A percentile compares a stretch with the other conserved stretches of the same genome.
phyloP scores from a whole-genome alignment of 2,888 invertebrate species.

The Loripinus fragilis region DNA sequence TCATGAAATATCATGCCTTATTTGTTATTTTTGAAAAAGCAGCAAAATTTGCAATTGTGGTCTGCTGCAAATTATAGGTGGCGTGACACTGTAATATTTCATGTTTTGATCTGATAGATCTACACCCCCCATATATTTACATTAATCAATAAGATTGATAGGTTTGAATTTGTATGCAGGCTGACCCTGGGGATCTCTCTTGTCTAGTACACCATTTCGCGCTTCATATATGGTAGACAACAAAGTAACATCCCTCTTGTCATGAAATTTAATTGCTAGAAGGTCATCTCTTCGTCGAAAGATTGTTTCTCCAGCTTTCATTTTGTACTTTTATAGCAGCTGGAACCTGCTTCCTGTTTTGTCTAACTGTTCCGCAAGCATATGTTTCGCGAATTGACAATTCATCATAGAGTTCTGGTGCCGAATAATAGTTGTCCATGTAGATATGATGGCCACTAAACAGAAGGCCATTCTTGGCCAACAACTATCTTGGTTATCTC shows the following conservation, averaged over 20 bases:
- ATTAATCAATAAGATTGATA: constrained; percentile 22
- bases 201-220: background rate
- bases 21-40: no score
- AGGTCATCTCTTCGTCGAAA: constrained; percentile 26
- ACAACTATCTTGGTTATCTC: background rate
- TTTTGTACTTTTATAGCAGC: constrained; percentile 12
- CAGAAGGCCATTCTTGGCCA: constrained; percentile 1
- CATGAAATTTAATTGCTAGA: constrained; percentile 31
- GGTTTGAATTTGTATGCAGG: constrained; percentile 36
- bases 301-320: constrained; percentile 26
- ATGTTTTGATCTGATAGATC: constrained; percentile 40
- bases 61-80: no score
- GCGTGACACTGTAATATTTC: constrained; percentile 32
- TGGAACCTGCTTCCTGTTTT: constrained; percentile 33
- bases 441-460: constrained; percentile 20
- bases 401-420: constrained; percentile 38
- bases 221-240: constrained; percentile 37
- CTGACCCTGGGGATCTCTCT: background rate
- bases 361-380: constrained; percentile 44
- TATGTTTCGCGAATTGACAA: constrained; percentile 30
- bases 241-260: constrained; percentile 42
- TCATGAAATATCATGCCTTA: no score
- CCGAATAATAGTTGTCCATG: constrained; percentile 50
- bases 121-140: constrained; percentile 48
- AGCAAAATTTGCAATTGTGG: no score